A percentile compares a stretch with the other conserved stretches of the same genome.
Evolutionary conservation across 2,888 invertebrate genomes (phyloP).

Genomic region (Apantesis nais): DNA sequence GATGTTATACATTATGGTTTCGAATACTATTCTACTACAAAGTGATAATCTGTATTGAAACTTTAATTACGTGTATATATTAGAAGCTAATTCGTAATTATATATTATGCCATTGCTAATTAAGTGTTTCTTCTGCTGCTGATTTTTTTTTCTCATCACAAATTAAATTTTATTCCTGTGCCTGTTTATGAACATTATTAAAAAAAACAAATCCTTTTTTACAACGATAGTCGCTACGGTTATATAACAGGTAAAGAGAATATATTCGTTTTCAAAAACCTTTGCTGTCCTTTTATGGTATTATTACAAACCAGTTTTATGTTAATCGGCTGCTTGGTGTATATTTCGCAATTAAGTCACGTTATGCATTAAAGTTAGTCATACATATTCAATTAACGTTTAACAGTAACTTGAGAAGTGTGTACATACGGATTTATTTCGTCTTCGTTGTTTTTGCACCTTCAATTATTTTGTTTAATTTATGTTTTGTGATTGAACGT

Average conservation of each 20-base stretch:
- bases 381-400: conserved; percentile 46
- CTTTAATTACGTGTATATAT: neutral
- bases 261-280: conserved; percentile 24
- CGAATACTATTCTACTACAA: neutral
- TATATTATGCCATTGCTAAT: no score
- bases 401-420: conserved; percentile 43
- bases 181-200: neutral
- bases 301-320: conserved; percentile 40
- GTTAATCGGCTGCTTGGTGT: conserved; percentile 37
- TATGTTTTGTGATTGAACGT: conserved; percentile 4
- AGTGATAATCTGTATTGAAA: neutral
- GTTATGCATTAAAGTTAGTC: conserved; percentile 41
- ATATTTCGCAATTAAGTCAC: conserved; percentile 50
- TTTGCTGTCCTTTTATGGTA: conserved; percentile 24
- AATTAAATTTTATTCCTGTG: neutral
- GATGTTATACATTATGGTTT: neutral
- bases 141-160: no score
- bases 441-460: conserved; percentile 22
- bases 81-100: neutral
- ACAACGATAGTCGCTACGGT: neutral
- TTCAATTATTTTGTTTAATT: conserved; percentile 2
- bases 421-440: conserved; percentile 23
- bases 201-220: neutral
- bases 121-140: no score
- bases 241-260: conserved; percentile 6